Base-by-base conservation (phyloP, 1,140 invertebrate genomes). In the Araneus ventricosus region DNA sequence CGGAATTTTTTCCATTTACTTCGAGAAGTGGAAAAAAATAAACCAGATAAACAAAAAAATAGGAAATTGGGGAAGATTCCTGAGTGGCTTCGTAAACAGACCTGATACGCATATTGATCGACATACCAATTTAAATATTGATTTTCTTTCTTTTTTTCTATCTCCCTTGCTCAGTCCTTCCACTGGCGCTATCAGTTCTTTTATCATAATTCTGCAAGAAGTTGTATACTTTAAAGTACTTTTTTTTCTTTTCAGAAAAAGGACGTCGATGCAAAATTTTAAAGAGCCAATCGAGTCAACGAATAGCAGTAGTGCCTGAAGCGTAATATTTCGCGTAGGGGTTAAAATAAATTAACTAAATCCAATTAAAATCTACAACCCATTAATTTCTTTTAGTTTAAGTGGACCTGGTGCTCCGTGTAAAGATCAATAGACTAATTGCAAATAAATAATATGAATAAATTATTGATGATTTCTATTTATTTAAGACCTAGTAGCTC, bases 51-150 rank as follows among this genome's bases (percentile, higher is more conserved):
- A 27, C 3, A 70, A 70, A 59, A 85, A 41, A 24, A 45, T 8
- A 30, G 10, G 57, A 45, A 37, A 86, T 34, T 24, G 30, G 57
- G 27, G 57, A 37, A 52, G 41, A 82, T 14, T 82, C 39, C 24
- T 41, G 41, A 82, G 41, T 82, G 41, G 80, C 39, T 52, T 37
- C 75, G 75, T 80, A 80, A 80, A 41, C 80, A 82, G 30, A 8
- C 27, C 80, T 82, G 80, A 82, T 82, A 82, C 39, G 80, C 39
- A 52, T 82, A 82, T 82, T 82, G 80, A 82, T 82, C 80, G 80
- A 45, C 7, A 82, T n/a, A 82, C 80, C 80, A 82, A 82, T 82
- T 82, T 82, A 82, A 82, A 82, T 45, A 82, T 82, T 82, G 80
- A 82, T 82, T 82, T 41, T n/a, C 0, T 52, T n/a, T 45, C 6